Evolutionary conservation across 1,140 invertebrate species (phyloP).

Genomic region (Camponotus pennsylvanicus): DNA sequence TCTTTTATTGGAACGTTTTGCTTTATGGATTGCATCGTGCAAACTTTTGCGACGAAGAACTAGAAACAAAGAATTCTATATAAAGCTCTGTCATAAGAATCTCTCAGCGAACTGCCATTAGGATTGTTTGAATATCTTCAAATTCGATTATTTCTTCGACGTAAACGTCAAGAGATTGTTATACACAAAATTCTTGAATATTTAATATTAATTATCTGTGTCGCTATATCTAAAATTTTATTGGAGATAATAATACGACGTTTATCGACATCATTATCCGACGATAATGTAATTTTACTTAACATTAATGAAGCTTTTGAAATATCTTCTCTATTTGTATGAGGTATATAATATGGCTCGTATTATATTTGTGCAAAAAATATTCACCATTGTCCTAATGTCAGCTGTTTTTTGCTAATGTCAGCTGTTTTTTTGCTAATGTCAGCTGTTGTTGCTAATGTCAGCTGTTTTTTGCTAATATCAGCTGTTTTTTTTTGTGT

Average conservation of each 20-base stretch:
- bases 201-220: not conserved
- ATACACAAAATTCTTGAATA: not conserved
- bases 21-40: slow-evolving; percentile 33
- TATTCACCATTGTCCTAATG: slow-evolving; percentile 64
- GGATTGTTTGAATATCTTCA: not conserved
- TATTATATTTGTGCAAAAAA: slow-evolving; percentile 34
- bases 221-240: not conserved
- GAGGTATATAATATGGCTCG: slow-evolving; percentile 4
- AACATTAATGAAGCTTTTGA: not conserved
- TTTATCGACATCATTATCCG: not conserved
- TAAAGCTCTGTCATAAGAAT: not conserved
- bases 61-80: slow-evolving; percentile 29
- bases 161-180: not conserved
- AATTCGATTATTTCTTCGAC: not conserved
- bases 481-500: slow-evolving; percentile 50
- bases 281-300: not conserved
- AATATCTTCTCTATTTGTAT: not conserved
- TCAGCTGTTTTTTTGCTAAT: not conserved
- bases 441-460: slow-evolving; percentile 18
- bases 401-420: slow-evolving; percentile 36
- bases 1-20: slow-evolving; percentile 12
- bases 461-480: slow-evolving; percentile 57
- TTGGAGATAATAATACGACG: not conserved
- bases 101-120: not conserved
- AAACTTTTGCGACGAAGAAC: slow-evolving; percentile 25